Conservation (phyloP, 1,140 invertebrate species). For the Drosophila micromelanica region DNA sequence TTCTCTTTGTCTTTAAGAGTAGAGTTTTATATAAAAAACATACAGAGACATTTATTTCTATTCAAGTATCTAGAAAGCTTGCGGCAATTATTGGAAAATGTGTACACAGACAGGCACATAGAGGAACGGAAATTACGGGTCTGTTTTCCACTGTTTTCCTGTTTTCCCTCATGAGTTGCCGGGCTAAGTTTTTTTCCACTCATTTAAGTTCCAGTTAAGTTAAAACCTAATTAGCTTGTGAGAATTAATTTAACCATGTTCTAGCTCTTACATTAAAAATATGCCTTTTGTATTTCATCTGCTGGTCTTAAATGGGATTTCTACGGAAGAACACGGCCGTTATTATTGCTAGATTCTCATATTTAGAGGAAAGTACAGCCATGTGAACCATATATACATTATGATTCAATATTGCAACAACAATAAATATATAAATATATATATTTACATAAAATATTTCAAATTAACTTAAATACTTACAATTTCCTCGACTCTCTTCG, state of each 20-base stretch:
- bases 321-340: neutral
- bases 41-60: slow-evolving; percentile 20
- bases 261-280: too few relatives aligned
- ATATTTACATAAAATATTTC: too few relatives aligned
- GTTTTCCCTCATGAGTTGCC: slow-evolving; percentile 22
- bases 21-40: slow-evolving; percentile 22
- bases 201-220: slow-evolving; percentile 3
- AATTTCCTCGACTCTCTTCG: slow-evolving; percentile 92
- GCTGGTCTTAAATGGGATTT: neutral
- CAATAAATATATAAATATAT: too few relatives aligned
- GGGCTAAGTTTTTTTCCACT: neutral
- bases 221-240: neutral
- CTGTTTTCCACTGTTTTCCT: slow-evolving; percentile 49
- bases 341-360: slow-evolving; percentile 3
- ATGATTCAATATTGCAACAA: too few relatives aligned
- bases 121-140: slow-evolving; percentile 28
- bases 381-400: too few relatives aligned
- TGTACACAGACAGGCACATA: slow-evolving; percentile 10
- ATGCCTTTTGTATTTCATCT: too few relatives aligned
- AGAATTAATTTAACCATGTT: neutral
- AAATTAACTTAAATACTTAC: slow-evolving; percentile 89
- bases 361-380: neutral
- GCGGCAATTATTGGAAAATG: slow-evolving; percentile 53
- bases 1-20: slow-evolving; percentile 62
- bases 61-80: slow-evolving; percentile 50